These are phyloP conservation scores for Tenthredo distinguenda DNA, from an alignment of 2,888 invertebrate genomes.

Conservation along the genomic window DNA sequence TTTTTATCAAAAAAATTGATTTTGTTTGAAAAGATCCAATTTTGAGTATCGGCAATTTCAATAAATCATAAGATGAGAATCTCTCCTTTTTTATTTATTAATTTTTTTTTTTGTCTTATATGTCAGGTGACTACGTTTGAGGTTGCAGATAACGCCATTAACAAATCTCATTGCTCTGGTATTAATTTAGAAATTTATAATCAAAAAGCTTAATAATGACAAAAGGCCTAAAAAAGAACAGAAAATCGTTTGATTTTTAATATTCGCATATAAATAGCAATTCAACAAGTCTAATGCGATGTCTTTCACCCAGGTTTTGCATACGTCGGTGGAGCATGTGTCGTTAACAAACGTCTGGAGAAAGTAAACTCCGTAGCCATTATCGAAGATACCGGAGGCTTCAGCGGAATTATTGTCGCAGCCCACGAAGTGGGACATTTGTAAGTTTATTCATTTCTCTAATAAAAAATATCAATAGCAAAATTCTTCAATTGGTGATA, in stretches of 20 bases:
- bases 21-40: neutral
- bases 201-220: conserved; percentile 45
- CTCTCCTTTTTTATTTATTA: neutral
- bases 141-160: conserved; percentile 37
- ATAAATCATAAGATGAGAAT: neutral
- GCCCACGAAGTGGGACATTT: conserved; percentile 98
- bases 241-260: neutral
- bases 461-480: neutral
- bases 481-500: neutral
- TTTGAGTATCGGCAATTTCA: neutral
- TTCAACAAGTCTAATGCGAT: neutral
- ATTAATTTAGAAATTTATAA: conserved; percentile 62
- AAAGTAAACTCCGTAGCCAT: conserved; percentile 98
- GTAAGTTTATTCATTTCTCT: conserved; percentile 82
- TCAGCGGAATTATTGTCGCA: conserved; percentile 97
- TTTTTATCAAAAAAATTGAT: neutral
- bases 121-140: conserved; percentile 21
- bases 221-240: conserved; percentile 30
- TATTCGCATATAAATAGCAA: neutral
- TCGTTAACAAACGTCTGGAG: conserved; percentile 96
- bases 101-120: neutral
- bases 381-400: conserved; percentile 97
- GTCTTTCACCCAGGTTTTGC: conserved; percentile 87
- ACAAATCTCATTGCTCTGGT: conserved; percentile 60
- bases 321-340: conserved; percentile 97